These are phyloP conservation scores for Gobiocypris rarus DNA, from an alignment of 2,113 vertebrate genomes.

Conservation along the genomic window DNA sequence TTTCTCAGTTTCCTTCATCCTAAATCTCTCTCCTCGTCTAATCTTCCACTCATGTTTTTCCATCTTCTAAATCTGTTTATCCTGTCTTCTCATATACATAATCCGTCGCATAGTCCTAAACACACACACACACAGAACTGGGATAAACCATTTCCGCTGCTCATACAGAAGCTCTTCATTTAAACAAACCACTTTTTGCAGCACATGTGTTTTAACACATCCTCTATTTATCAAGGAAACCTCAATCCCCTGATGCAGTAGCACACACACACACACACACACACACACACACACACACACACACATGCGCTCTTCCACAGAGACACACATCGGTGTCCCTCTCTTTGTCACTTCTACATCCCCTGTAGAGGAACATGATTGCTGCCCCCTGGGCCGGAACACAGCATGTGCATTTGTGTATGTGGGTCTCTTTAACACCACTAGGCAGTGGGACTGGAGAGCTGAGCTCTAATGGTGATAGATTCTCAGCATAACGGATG, in stretches of 20 bases:
- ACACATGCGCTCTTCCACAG: not conserved
- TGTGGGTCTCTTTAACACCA: conserved; percentile 46
- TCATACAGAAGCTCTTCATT: conserved; percentile 3
- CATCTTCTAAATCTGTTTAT: conserved; percentile 27
- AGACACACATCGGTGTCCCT: conserved; percentile 7
- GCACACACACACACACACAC: conserved; percentile 18
- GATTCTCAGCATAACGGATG: conserved; percentile 60
- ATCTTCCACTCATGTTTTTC: conserved; percentile 53
- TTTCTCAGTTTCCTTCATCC: conserved; percentile 33
- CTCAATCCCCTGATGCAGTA: conserved; percentile 6
- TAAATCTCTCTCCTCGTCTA: conserved; percentile 34
- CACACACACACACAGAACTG: conserved; percentile 48
- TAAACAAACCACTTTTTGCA: conserved; percentile 29
- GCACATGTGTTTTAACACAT: conserved; percentile 13
- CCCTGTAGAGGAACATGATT: conserved; percentile 29
- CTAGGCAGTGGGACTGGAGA: conserved; percentile 24
- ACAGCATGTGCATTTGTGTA: conserved; percentile 46
- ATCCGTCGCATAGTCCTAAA: conserved; percentile 45
- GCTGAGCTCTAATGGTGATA: conserved; percentile 54
- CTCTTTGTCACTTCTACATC: conserved; percentile 3
- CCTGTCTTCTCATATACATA: conserved; percentile 27
- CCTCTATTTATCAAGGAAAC: conserved; percentile 23
- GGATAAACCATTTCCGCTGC: not conserved
- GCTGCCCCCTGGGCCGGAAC: conserved; percentile 6
- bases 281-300: conserved; percentile 18